Evolutionary conservation across 2,797 vertebrate species (phyloP).

Genomic region (Hoplostethus atlanticus): DNA sequence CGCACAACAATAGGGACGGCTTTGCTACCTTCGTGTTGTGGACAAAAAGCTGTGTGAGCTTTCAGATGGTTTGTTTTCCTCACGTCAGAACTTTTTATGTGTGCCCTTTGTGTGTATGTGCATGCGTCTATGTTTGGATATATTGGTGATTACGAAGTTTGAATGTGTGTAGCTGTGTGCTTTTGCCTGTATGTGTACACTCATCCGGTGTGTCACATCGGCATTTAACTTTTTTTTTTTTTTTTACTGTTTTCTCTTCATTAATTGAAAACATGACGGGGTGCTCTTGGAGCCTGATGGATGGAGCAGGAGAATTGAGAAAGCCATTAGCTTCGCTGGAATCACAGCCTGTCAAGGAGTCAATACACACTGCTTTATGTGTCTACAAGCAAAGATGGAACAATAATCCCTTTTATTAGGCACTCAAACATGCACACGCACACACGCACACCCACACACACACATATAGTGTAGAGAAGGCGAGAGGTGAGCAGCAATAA

Average conservation of each 20-base stretch:
- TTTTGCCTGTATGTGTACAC: constrained; percentile 46
- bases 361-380: constrained; percentile 87
- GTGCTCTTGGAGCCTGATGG: constrained; percentile 81
- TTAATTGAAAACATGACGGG: constrained; percentile 86
- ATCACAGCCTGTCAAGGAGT: constrained; percentile 88
- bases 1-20: constrained; percentile 50
- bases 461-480: constrained; percentile 30
- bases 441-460: constrained; percentile 3
- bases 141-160: constrained; percentile 47
- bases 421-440: constrained; percentile 11
- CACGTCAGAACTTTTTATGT: constrained; percentile 7
- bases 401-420: constrained; percentile 89
- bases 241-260: constrained; percentile 79
- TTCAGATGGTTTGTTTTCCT: constrained; percentile 36
- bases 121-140: constrained; percentile 32
- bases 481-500: constrained; percentile 83
- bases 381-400: constrained; percentile 87
- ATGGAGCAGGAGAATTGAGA: constrained; percentile 87
- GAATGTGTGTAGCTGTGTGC: constrained; percentile 19
- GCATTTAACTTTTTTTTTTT: constrained; percentile 76
- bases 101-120: neutral
- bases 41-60: constrained; percentile 10
- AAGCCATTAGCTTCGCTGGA: constrained; percentile 85
- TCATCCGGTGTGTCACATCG: constrained; percentile 59
- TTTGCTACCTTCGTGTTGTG: constrained; percentile 29